Conservation (phyloP, 1,140 invertebrate species). For the Plutomurus gul region DNA sequence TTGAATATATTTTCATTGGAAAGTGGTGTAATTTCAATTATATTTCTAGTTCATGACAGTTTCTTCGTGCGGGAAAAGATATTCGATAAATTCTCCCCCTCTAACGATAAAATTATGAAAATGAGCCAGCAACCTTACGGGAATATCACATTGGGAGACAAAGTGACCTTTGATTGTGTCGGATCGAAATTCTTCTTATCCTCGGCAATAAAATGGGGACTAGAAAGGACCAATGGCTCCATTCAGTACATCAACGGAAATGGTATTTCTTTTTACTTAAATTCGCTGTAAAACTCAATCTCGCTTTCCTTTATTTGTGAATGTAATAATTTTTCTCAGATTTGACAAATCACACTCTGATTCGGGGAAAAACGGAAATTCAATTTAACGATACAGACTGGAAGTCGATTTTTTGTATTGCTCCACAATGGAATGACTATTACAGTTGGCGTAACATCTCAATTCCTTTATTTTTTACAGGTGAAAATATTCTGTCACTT, state of each 20-base stretch:
- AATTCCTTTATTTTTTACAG: background rate
- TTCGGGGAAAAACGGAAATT: background rate
- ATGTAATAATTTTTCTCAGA: background rate
- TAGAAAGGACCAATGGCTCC: constrained; percentile 29
- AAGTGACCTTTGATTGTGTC: background rate
- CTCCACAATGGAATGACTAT: constrained; percentile 38
- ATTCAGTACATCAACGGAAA: background rate
- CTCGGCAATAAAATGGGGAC: constrained; percentile 25
- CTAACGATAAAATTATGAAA: constrained; percentile 41
- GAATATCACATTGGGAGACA: constrained; percentile 31
- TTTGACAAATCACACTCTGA: background rate
- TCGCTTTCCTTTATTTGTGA: background rate
- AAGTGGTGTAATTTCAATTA: background rate
- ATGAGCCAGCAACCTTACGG: background rate
- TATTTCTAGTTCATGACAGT: constrained; percentile 27
- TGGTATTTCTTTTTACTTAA: background rate
- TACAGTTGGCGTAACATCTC: constrained; percentile 41
- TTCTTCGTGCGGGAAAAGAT: constrained; percentile 30
- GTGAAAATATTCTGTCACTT: no score
- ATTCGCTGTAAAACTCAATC: background rate
- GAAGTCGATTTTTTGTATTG: constrained; percentile 36
- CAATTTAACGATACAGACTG: constrained; percentile 21
- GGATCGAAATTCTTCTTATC: constrained; percentile 36
- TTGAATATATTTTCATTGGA: background rate
- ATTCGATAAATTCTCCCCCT: constrained; percentile 35